Evolutionary conservation across 2,113 vertebrate genomes (phyloP), one percentile per base, ranked within the genome.

Genomic region (Neopipo cinnamomea): DNA sequence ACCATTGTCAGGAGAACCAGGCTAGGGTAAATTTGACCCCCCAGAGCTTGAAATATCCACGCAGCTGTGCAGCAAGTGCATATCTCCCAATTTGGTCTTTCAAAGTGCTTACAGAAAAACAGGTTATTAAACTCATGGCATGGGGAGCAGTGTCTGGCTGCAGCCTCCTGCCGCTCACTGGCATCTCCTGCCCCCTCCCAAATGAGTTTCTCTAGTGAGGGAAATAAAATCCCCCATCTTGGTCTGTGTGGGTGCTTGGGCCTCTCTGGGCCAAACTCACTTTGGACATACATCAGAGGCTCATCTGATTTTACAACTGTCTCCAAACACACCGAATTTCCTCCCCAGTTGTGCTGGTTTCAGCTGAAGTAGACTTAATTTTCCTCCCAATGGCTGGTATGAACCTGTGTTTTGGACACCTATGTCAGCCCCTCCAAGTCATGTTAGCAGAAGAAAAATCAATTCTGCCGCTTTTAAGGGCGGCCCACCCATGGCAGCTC

Each of bases 71-170:
- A 10, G 23, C 58, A 79, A 58, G 14, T 3, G 1, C 1, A 0
- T 56, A 22, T 37, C 25, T 53, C 74, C 41, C 23, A 14, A 25
- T 42, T 41, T 27, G 22, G 9, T 47, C 61, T 88, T 91, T 53
- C 49, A 37, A 0, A 2, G 19, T 0, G 0, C 39, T 63, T 70
- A 42, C 16, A 88, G 50, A 70, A 70, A 58, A 59, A 1, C 0
- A 4, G 33, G 35, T 49, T 89, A 20, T 65, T n/a, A 55, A 61
- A n/a, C 11, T 72, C 46, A 21, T 11, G n/a, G 41, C 20, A 21
- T 4, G 41, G 35, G 21, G 24, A 89, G 21, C 55, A 70, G 73
- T 0, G 3, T 39, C 33, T 58, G 56, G 22, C 56, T 24, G 31
- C 35, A 70, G 44, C 52, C 31, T 81, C 15, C 58, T 65, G 37